Base-by-base conservation (phyloP, 2,113 vertebrate genomes). In the Actinemys pallida region DNA sequence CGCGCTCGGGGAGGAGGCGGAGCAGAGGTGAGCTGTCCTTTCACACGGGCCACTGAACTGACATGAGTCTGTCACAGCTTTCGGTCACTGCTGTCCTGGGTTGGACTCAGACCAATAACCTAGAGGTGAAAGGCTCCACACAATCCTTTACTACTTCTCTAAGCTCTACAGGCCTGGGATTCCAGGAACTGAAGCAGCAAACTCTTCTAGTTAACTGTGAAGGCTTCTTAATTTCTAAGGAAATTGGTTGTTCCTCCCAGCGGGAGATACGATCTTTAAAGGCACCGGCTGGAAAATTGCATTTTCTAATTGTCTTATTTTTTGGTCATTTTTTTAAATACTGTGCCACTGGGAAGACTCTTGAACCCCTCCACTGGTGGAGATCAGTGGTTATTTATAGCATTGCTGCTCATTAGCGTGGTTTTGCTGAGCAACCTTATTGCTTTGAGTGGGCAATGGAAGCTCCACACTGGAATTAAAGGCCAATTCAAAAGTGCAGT, bases 201-300 rank as follows among this genome's bases (percentile, higher is more conserved):
- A 76, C 12, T 54, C 53, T 13, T 89, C 84, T 83, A 49, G 39
- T 84, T 56, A 72, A 65, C 90, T 3, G 0, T 2, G 0, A 54
- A 83, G 14, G 31, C 42, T 62, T 89, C 84, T 47, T 91, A 69
- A 81, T 95, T 91, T 84, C 65, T 47, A 52, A 90, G 78, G 86
- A 95, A 96, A 93, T 92, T 69, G 79, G 27, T 83, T 95, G 95
- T n/a, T 82, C 52, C 84, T 78, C 95, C 56, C 91, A 31, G 62
- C 0, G 3, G 86, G 81, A 86, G 86, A 91, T 27, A 12, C 0
- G 2, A 84, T 81, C 88, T 93, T 59, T 47, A 92, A 94, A 86
- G 0, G 31, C 24, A 86, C 4, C 81, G 0, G 1, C 81, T 84
- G 83, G 78, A 88, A 95, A 96, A 91, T 53, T 42, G 52, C 16